A percentile compares a stretch with the other conserved stretches of the same genome.
These are phyloP conservation scores for Pristionchus fissidentatus DNA, from an alignment of 2,888 invertebrate genomes.

Conservation along the genomic window DNA sequence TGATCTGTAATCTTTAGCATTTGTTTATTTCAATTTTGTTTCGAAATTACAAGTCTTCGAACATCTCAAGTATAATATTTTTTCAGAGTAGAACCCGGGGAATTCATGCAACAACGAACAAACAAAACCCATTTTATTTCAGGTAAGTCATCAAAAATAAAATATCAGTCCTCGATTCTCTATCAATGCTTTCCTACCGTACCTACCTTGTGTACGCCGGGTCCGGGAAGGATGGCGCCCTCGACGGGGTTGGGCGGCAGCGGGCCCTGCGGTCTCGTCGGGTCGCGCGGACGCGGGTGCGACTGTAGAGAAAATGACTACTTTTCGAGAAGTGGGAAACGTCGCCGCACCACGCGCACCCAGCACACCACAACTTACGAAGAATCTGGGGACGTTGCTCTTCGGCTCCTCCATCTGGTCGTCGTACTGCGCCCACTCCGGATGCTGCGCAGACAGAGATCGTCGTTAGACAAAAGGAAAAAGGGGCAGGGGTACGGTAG, in stretches of 20 bases:
- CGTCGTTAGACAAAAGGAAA: too few species aligned
- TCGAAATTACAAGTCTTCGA: too few species aligned
- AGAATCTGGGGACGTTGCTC: background rate
- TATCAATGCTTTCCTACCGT: background rate
- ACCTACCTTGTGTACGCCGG: conserved; percentile 44
- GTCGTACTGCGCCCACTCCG: conserved; percentile 33
- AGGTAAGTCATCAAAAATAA: background rate
- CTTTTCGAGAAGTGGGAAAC: background rate
- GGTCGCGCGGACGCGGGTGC: background rate
- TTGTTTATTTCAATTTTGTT: too few species aligned
- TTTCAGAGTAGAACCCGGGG: too few species aligned
- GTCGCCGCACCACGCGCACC: background rate
- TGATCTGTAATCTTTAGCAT: too few species aligned
- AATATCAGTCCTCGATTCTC: background rate
- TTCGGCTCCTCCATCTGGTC: background rate
- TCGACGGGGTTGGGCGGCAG: conserved; percentile 7
- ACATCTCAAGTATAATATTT: too few species aligned
- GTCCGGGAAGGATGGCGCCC: conserved; percentile 4
- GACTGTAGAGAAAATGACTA: conserved; percentile 1
- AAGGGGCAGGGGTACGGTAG: background rate
- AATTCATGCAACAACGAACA: too few species aligned
- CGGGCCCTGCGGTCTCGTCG: background rate
- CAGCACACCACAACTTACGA: conserved; percentile 19
- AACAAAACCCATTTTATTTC: background rate
- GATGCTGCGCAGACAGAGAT: too few species aligned